Conservation (phyloP, 1,140 invertebrate species). For the Drosophila pectinifera region DNA sequence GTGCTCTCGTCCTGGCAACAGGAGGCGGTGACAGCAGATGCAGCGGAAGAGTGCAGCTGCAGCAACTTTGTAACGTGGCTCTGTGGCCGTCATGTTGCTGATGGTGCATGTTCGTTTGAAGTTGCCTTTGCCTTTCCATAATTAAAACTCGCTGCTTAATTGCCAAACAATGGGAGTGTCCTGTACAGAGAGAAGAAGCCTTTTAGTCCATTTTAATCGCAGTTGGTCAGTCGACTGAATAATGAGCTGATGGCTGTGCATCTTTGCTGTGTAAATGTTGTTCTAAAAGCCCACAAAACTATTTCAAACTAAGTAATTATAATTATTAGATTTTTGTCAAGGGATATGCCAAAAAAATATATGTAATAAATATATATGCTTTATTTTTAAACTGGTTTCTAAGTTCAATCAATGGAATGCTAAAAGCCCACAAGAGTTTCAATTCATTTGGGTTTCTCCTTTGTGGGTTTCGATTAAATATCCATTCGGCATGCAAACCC, state of each 20-base stretch:
- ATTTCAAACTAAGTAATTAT: not conserved
- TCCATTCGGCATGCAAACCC: slow-evolving; percentile 17
- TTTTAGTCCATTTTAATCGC: slow-evolving; percentile 36
- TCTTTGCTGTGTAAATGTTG: not conserved
- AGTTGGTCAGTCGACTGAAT: slow-evolving; percentile 52
- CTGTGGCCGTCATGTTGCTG: slow-evolving; percentile 42
- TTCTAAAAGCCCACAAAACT: no score
- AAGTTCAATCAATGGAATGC: not conserved
- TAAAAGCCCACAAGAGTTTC: not conserved
- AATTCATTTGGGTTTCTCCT: not conserved
- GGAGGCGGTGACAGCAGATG: slow-evolving; percentile 24
- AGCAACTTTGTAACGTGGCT: slow-evolving; percentile 35
- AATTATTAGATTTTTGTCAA: no score
- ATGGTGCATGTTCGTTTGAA: slow-evolving; percentile 59
- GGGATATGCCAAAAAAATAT: no score
- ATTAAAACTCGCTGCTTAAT: slow-evolving; percentile 80
- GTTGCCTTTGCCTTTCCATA: slow-evolving; percentile 68
- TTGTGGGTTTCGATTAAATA: no score
- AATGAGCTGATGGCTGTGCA: not conserved
- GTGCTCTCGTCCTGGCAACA: slow-evolving; percentile 35
- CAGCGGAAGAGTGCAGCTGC: slow-evolving; percentile 49
- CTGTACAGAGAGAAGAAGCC: not conserved
- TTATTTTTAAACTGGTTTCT: not conserved
- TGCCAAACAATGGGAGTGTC: slow-evolving; percentile 70
- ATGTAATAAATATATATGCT: not conserved